phyloP scores from a whole-genome alignment of 2,113 vertebrate species.

The Oryzias celebensis region DNA sequence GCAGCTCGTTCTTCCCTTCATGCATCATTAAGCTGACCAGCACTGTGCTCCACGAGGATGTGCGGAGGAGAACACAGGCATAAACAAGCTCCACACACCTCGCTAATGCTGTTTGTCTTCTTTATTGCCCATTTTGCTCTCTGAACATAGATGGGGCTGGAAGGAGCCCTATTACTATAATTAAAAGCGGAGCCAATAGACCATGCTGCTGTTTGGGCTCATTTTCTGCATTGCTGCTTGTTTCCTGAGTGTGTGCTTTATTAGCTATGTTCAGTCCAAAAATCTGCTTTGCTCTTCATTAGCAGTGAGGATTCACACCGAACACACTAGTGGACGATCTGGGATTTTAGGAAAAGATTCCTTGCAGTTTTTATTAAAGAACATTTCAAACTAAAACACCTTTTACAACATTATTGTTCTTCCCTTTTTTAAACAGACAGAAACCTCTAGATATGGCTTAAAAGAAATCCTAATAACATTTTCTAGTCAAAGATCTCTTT shows the following conservation, averaged over 20 bases:
- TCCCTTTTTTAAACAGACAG: too few species aligned
- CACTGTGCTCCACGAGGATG: slow-evolving; percentile 41
- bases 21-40: slow-evolving; percentile 68
- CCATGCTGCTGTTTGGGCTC: slow-evolving; percentile 3
- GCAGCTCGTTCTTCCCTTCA: slow-evolving; percentile 37
- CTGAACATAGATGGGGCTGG: slow-evolving; percentile 43
- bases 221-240: slow-evolving; percentile 40
- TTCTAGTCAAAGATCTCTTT: too few species aligned
- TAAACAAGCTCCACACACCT: slow-evolving; percentile 62
- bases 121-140: slow-evolving; percentile 54
- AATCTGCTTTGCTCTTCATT: slow-evolving; percentile 24
- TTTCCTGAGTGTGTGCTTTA: slow-evolving; percentile 24
- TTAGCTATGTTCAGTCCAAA: slow-evolving; percentile 9
- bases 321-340: background rate
- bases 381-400: too few species aligned
- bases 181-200: slow-evolving; percentile 27
- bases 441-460: too few species aligned
- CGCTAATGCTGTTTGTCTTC: slow-evolving; percentile 62
- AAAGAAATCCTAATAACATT: too few species aligned
- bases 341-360: too few species aligned
- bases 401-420: too few species aligned
- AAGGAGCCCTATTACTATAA: slow-evolving; percentile 36
- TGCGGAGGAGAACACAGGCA: slow-evolving; percentile 23
- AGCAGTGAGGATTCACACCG: background rate
- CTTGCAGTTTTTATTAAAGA: background rate